Evolutionary conservation across 30 jellyfish, hydroid and myxozoan genomes (phyloP).

Genomic region (Clytia hemisphaerica): DNA sequence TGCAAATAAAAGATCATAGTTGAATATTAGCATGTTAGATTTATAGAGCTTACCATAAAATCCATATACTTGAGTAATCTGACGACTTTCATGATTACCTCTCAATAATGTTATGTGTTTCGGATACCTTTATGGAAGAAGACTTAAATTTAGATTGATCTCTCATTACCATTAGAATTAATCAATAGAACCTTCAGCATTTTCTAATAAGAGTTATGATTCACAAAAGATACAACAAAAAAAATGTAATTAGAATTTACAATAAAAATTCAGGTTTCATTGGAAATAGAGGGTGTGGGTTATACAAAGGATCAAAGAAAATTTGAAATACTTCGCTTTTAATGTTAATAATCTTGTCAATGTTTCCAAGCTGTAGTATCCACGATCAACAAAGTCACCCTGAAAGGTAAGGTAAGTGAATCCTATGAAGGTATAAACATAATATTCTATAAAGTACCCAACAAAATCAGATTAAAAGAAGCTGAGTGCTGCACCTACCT

Average conservation of each 20-base stretch:
- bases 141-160: background rate
- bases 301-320: too few species aligned
- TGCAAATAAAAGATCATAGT: too few species aligned
- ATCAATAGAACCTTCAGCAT: background rate
- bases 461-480: too few species aligned
- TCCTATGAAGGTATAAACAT: too few species aligned
- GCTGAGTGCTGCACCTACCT: too few species aligned
- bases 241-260: background rate
- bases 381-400: slow-evolving; percentile 99
- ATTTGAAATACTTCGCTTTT: slow-evolving; percentile 86
- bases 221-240: background rate
- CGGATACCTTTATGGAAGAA: slow-evolving; percentile 66
- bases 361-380: slow-evolving; percentile 93
- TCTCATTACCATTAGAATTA: background rate
- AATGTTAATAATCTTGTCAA: slow-evolving; percentile 85
- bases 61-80: slow-evolving; percentile 94
- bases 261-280: too few species aligned
- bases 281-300: slow-evolving; percentile 1
- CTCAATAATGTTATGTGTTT: slow-evolving; percentile 74
- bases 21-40: background rate
- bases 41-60: slow-evolving; percentile 66
- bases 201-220: background rate
- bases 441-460: too few species aligned
- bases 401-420: too few species aligned
- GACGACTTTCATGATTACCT: slow-evolving; percentile 97